Conservation (phyloP, 2,113 vertebrate species). For the Enhydra lutris region DNA sequence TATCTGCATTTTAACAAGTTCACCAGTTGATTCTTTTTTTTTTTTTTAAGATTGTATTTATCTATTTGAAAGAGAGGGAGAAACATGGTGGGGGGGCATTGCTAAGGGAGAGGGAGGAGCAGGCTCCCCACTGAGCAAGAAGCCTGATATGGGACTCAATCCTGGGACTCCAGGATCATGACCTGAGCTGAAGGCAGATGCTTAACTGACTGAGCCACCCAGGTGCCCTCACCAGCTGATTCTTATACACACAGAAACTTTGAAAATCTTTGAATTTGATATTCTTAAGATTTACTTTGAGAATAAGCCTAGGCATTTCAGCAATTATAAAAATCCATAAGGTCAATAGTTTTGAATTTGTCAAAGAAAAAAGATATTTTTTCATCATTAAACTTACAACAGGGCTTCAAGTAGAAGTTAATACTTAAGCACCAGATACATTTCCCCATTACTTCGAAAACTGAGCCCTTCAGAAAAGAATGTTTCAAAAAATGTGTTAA, state of each 20-base stretch:
- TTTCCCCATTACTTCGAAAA: conserved; percentile 28
- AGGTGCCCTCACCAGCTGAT: not conserved
- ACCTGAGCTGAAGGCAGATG: too few species aligned
- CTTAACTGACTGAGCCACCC: too few species aligned
- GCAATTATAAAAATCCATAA: conserved; percentile 30
- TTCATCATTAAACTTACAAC: conserved; percentile 4
- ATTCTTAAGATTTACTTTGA: conserved; percentile 51
- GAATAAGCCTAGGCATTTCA: conserved; percentile 45
- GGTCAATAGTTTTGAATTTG: not conserved
- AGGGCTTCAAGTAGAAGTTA: not conserved
- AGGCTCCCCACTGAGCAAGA: too few species aligned
- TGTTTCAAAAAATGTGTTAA: conserved; percentile 49
- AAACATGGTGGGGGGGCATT: too few species aligned
- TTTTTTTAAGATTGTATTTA: too few species aligned
- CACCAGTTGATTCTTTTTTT: not conserved
- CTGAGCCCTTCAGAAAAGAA: conserved; percentile 35
- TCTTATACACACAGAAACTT: not conserved
- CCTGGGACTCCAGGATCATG: too few species aligned
- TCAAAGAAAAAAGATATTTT: not conserved
- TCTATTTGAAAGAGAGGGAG: too few species aligned
- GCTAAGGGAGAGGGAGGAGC: too few species aligned
- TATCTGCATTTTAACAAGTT: not conserved
- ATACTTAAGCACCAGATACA: not conserved
- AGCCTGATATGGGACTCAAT: too few species aligned
- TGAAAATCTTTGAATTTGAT: not conserved